Conservation (phyloP, 2,113 vertebrate genomes). For the Ivindomyrus marchei region DNA sequence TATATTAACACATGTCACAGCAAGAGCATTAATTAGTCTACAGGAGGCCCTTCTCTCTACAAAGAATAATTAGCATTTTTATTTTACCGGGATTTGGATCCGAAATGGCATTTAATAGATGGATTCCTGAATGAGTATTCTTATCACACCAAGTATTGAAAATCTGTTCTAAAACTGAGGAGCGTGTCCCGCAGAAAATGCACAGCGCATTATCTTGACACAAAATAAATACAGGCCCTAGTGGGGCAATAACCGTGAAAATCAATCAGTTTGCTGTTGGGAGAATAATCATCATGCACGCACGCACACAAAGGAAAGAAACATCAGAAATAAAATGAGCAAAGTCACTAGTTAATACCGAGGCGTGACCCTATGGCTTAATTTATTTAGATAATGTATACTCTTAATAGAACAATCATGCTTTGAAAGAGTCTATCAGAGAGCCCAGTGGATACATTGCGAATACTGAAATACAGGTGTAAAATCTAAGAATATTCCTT, state of each 20-base stretch:
- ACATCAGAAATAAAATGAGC: background rate
- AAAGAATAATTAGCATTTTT: constrained; percentile 8
- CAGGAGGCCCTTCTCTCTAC: background rate
- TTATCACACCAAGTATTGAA: background rate
- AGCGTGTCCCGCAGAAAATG: background rate
- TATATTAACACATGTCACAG: background rate
- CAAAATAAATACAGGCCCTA: background rate
- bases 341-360: background rate
- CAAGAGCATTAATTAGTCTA: constrained; percentile 3
- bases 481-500: background rate
- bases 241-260: background rate
- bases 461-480: background rate
- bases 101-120: constrained; percentile 1
- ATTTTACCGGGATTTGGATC: constrained; percentile 1
- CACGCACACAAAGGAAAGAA: background rate
- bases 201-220: background rate
- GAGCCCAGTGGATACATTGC: background rate
- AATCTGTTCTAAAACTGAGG: background rate
- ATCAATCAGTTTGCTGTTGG: background rate
- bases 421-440: background rate
- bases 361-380: background rate
- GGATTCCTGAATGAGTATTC: background rate
- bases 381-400: background rate
- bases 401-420: background rate
- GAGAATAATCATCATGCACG: background rate